A percentile compares a stretch with the other conserved stretches of the same genome.
Conservation (phyloP, 2,888 invertebrate genomes). For the Zhuqinia jingwanae region DNA sequence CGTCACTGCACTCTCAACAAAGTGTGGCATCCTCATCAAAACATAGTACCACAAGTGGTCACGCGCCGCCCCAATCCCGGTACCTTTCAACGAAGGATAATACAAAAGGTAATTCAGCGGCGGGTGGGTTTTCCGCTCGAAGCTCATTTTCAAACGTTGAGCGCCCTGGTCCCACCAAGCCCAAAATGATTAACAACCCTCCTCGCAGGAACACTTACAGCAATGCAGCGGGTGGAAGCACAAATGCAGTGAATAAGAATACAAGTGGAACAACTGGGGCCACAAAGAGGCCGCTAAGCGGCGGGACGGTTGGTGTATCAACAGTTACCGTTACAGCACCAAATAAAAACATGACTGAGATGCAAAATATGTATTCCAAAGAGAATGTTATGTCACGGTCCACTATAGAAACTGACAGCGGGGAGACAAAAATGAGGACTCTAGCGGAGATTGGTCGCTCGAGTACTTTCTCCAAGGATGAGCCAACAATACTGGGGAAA, state of each 20-base stretch:
- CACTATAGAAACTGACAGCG: conserved; percentile 77
- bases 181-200: conserved; percentile 58
- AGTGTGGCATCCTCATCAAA: conserved; percentile 47
- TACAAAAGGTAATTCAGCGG: conserved; percentile 22
- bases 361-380: conserved; percentile 69
- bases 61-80: conserved; percentile 5
- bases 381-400: conserved; percentile 77
- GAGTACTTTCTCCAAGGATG: conserved; percentile 88
- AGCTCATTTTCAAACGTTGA: conserved; percentile 72
- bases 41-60: conserved; percentile 28
- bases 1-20: conserved; percentile 65
- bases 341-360: conserved; percentile 62
- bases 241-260: conserved; percentile 41
- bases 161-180: conserved; percentile 58
- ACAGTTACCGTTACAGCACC: conserved; percentile 11
- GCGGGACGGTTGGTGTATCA: conserved; percentile 35
- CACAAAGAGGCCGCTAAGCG: conserved; percentile 57
- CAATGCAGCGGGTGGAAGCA: conserved; percentile 21
- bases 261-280: conserved; percentile 28
- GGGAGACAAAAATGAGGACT: conserved; percentile 80
- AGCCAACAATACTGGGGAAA: conserved; percentile 84
- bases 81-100: conserved; percentile 53
- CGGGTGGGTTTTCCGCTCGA: conserved; percentile 68
- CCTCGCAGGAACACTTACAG: conserved; percentile 60
- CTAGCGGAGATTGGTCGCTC: conserved; percentile 84